These are phyloP conservation scores for Trichomycterus rosablanca DNA, from an alignment of 2,113 vertebrate species.

Conservation along the genomic window DNA sequence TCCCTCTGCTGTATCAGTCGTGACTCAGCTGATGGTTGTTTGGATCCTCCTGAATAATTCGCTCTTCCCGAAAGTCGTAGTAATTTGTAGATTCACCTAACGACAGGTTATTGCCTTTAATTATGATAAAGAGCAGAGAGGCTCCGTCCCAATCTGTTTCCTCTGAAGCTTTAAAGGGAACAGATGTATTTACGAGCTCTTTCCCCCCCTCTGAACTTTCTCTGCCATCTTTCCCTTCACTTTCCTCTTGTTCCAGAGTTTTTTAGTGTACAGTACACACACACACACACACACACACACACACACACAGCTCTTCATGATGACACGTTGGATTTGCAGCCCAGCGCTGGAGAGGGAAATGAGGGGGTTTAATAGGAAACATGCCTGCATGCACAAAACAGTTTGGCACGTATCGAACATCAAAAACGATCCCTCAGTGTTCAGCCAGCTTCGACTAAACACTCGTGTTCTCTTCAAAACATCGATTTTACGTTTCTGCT, in stretches of 20 bases:
- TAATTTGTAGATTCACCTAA: conserved; percentile 41
- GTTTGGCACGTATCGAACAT: conserved; percentile 27
- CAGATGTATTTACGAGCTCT: conserved; percentile 34
- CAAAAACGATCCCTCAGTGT: conserved; percentile 1
- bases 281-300: too few relatives aligned
- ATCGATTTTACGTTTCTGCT: not conserved
- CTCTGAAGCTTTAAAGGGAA: conserved; percentile 34
- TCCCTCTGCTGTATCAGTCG: conserved; percentile 19
- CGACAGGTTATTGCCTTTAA: conserved; percentile 33
- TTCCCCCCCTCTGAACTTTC: not conserved
- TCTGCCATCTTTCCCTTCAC: conserved; percentile 1
- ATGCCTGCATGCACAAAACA: conserved; percentile 41
- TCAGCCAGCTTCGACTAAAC: not conserved
- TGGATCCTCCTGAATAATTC: conserved; percentile 23
- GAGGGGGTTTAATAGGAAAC: conserved; percentile 63
- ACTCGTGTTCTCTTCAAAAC: not conserved
- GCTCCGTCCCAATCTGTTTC: conserved; percentile 29
- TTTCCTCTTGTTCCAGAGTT: conserved; percentile 21
- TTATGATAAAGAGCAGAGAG: conserved; percentile 40
- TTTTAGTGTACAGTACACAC: conserved; percentile 49
- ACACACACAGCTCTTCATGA: conserved; percentile 55
- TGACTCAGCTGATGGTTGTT: conserved; percentile 8
- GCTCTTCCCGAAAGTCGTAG: conserved; percentile 23
- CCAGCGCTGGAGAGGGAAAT: conserved; percentile 54
- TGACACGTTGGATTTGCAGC: conserved; percentile 56